Evolutionary conservation across 1,140 invertebrate genomes (phyloP).

Genomic region (Pemphigus obesinymphae): DNA sequence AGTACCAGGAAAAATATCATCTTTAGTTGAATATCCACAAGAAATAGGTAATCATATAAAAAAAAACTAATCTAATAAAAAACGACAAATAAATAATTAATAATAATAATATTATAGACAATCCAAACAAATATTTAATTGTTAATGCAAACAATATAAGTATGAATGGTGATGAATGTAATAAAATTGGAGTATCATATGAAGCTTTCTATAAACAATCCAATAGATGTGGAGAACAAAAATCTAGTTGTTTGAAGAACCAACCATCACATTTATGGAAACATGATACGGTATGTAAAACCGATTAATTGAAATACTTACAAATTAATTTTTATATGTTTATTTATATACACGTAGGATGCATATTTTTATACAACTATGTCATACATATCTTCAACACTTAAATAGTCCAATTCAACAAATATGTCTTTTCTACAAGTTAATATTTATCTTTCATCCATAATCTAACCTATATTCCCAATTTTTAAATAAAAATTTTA

Average conservation of each 20-base stretch:
- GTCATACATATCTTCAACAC: background rate
- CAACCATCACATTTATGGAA: conserved; percentile 52
- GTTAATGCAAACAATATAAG: background rate
- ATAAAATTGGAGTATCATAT: conserved; percentile 54
- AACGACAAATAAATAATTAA: background rate
- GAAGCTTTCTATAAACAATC: conserved; percentile 54
- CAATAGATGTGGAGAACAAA: conserved; percentile 51
- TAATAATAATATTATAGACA: conserved; percentile 46
- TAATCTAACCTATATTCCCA: too few species aligned
- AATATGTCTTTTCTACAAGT: too few species aligned
- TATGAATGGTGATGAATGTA: conserved; percentile 51
- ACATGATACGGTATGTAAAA: conserved; percentile 50
- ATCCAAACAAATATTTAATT: conserved; percentile 48
- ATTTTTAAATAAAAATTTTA: too few species aligned
- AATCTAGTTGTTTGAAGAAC: conserved; percentile 52
- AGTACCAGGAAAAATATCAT: background rate
- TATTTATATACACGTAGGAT: too few species aligned
- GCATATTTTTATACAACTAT: too few species aligned
- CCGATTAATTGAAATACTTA: too few species aligned
- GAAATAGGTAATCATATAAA: background rate
- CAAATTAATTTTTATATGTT: background rate
- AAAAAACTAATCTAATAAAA: background rate
- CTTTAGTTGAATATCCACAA: conserved; percentile 4
- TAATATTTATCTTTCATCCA: too few species aligned
- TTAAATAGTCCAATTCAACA: too few species aligned